Percentiles rank a stretch among this genome's conserved stretches.
phyloP scores from a whole-genome alignment of 2,888 invertebrate genomes.

The Drosophila algonquin region DNA sequence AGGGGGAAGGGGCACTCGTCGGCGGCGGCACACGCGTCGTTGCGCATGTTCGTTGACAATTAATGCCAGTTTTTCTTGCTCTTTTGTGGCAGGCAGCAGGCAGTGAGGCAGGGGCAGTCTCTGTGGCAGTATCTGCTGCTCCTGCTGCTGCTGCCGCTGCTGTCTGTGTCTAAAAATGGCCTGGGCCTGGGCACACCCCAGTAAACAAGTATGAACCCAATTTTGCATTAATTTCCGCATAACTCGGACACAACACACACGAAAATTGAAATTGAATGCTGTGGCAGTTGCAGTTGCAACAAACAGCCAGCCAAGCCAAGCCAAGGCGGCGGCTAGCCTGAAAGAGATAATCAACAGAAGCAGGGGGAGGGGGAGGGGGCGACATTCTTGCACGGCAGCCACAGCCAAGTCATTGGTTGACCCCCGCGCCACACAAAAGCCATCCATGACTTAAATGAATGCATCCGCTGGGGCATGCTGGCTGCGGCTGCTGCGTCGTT shows the following conservation, averaged over 20 bases:
- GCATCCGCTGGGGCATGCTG: conserved; percentile 55
- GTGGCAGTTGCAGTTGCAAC: background rate
- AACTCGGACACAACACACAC: conserved; percentile 36
- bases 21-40: conserved; percentile 53
- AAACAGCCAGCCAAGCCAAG: too few species aligned
- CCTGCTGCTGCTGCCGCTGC: conserved; percentile 15
- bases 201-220: conserved; percentile 43
- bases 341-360: conserved; percentile 22
- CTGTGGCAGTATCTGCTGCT: conserved; percentile 4
- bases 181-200: conserved; percentile 26
- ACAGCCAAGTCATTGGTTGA: background rate
- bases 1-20: background rate
- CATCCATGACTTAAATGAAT: conserved; percentile 57
- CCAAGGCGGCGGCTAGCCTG: too few species aligned
- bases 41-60: conserved; percentile 76
- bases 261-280: conserved; percentile 9
- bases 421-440: conserved; percentile 15
- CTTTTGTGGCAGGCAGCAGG: conserved; percentile 17
- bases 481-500: background rate
- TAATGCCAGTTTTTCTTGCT: conserved; percentile 52
- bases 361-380: conserved; percentile 42
- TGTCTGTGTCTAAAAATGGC: conserved; percentile 48
- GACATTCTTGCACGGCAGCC: conserved; percentile 60
- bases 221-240: conserved; percentile 74
- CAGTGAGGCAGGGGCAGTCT: background rate